phyloP scores from a whole-genome alignment of 2,113 vertebrate species.

The Brachyistius frenatus region DNA sequence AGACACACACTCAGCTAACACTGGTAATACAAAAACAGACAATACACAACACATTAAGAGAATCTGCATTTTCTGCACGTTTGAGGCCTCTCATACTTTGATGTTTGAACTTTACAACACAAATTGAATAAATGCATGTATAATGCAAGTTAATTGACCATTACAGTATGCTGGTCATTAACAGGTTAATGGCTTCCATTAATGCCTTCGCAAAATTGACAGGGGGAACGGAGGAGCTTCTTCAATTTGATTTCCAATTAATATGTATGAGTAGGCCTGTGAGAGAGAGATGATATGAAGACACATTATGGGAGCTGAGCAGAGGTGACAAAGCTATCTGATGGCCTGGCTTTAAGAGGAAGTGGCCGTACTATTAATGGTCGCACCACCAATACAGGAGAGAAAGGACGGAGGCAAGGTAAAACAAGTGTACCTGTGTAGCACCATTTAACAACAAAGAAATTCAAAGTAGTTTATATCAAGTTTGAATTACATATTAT shows the following conservation, averaged over 20 bases:
- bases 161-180: conserved; percentile 62
- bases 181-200: conserved; percentile 78
- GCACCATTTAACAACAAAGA: neutral
- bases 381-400: conserved; percentile 21
- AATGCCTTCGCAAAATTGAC: conserved; percentile 67
- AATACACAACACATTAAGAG: neutral
- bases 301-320: conserved; percentile 65
- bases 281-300: conserved; percentile 64
- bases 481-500: too few species aligned
- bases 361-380: conserved; percentile 57
- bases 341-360: conserved; percentile 63
- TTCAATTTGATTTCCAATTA: conserved; percentile 75
- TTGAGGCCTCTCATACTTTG: conserved; percentile 18
- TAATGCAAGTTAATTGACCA: conserved; percentile 67
- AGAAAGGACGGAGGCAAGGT: conserved; percentile 19
- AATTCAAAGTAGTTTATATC: too few species aligned
- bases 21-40: neutral
- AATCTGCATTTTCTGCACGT: conserved; percentile 26
- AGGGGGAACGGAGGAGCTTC: conserved; percentile 50
- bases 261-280: conserved; percentile 75
- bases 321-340: conserved; percentile 70
- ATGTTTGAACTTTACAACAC: conserved; percentile 45
- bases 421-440: conserved; percentile 10
- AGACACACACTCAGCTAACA: neutral
- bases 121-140: conserved; percentile 59